Percentiles rank a stretch among this genome's conserved stretches.
phyloP scores from a whole-genome alignment of 2,113 vertebrate species.

The Archocentrus centrarchus region DNA sequence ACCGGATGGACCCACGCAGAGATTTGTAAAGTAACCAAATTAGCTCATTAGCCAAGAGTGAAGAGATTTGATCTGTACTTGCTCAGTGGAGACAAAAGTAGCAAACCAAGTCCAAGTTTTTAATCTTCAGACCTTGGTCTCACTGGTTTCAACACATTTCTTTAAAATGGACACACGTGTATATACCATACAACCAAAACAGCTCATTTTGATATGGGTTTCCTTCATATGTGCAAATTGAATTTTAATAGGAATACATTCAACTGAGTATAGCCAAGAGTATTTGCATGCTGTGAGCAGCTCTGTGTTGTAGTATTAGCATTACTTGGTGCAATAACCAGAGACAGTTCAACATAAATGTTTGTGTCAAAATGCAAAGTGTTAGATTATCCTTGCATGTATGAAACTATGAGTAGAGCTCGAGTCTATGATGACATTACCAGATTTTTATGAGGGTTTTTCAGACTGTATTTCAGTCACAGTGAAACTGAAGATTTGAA shows the following conservation, averaged over 20 bases:
- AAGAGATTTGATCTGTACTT: not conserved
- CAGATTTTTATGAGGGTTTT: not conserved
- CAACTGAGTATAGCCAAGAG: not conserved
- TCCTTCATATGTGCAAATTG: conserved; percentile 2
- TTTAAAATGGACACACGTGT: not conserved
- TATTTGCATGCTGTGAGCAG: conserved; percentile 47
- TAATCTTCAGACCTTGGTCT: not conserved
- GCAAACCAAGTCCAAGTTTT: not conserved
- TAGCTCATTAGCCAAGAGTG: not conserved
- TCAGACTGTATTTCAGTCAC: not conserved
- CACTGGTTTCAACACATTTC: not conserved
- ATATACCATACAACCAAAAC: not conserved
- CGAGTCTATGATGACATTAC: not conserved
- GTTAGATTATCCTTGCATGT: not conserved
- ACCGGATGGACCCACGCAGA: no score
- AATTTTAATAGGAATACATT: conserved; percentile 19
- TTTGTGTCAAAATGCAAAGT: conserved; percentile 2
- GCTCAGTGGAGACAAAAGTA: not conserved
- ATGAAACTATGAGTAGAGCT: not conserved
- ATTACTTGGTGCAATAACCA: conserved; percentile 6
- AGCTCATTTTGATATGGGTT: not conserved
- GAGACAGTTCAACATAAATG: conserved; percentile 13
- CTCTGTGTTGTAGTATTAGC: not conserved
- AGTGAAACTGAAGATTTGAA: not conserved
- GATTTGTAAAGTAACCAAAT: not conserved